Evolutionary conservation across 2,888 invertebrate species (phyloP), one percentile per base, ranked within the genome.

Genomic region (Trichopoda pennipes): DNA sequence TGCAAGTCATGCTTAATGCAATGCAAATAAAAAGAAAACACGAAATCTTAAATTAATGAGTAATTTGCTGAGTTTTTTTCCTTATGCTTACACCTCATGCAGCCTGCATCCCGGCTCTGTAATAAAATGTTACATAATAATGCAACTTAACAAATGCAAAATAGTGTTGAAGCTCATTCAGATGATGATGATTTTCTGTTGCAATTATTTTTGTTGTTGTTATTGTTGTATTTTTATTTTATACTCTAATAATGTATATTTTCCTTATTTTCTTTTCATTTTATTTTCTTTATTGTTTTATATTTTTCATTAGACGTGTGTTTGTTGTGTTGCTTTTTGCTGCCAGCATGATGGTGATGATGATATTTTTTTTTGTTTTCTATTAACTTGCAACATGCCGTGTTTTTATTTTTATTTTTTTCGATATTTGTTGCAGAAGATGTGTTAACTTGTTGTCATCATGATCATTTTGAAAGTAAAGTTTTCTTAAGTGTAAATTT

Each of bases 121-220:
- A 63, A 28, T 38, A 23, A 38, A 68, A 74, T 38, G 69, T 80
- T 80, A 80, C 73, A 68, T 80, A 80, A 79, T 73, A 66, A 61
- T 60, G 61, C 79, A 68, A 66, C 23, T 53, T 64, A 42, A 47
- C 51, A 42, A 73, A 53, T 61, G 23, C 42, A 72, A 47, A 66
- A 60, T 42, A 55, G 42, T 69, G 73, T 53, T 73, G 60, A 49
- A 58, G 78, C 72, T 78, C 56, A 55, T 70, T 64, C 47, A 72
- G 61, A 47, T 63, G 66, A 76, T 66, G 64, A 66, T 66, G 55
- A 82, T 78, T 82, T 82, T 82, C 61, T 79, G 72, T 82, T 76
- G 81, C 64, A 81, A 81, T 78, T 81, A 74, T 73, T 81, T 75
- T 23, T 35, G 23, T 56, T n/a, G n/a, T n/a, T n/a, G n/a, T n/a